These are phyloP conservation scores for Priapulus caudatus DNA, from an alignment of 2,888 invertebrate genomes.

Conservation along the genomic window DNA sequence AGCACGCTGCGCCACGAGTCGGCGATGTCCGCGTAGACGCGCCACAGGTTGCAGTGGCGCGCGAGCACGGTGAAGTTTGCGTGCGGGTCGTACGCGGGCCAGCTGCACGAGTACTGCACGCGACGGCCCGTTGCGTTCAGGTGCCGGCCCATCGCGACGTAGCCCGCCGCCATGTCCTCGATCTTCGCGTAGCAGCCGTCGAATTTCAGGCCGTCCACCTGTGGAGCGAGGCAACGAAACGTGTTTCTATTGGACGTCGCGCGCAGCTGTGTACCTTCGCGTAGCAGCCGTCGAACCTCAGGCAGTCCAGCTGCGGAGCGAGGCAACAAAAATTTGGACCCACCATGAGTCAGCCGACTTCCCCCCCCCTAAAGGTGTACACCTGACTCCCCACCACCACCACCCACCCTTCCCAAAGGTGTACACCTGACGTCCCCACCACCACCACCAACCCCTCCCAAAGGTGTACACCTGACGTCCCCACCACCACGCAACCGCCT, in stretches of 20 bases:
- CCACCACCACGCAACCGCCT: too few species aligned
- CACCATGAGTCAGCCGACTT: too few species aligned
- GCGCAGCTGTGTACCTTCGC: constrained; percentile 72
- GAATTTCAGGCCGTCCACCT: constrained; percentile 87
- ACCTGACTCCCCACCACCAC: too few species aligned
- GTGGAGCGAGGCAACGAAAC: too few species aligned
- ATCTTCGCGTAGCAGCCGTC: constrained; percentile 92
- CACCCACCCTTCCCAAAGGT: too few species aligned
- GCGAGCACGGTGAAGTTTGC: constrained; percentile 77
- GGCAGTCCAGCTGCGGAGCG: constrained; percentile 88
- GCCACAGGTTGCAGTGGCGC: constrained; percentile 81
- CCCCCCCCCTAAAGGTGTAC: too few species aligned
- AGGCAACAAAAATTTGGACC: too few species aligned
- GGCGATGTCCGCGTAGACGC: constrained; percentile 88
- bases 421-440: too few species aligned
- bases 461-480: too few species aligned
- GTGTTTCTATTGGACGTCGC: too few species aligned
- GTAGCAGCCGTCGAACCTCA: constrained; percentile 94
- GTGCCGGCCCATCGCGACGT: constrained; percentile 78
- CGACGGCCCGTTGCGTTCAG: constrained; percentile 78
- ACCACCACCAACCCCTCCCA: too few species aligned
- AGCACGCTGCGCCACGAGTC: constrained; percentile 88
- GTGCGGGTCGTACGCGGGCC: constrained; percentile 87
- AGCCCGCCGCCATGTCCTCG: constrained; percentile 57
- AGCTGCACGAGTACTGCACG: constrained; percentile 94